Evolutionary conservation across 1,140 invertebrate genomes (phyloP).

Genomic region (fruit fly (Drosophila melanogaster)): Release_6_plus_ISO1_MT NT_033779.5:18940001-18940500

Average conservation of each 20-base stretch:
- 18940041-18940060: conserved; percentile 93
- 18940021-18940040: conserved; percentile 93
- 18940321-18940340: conserved; percentile 87
- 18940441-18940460: conserved; percentile 70
- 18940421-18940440: conserved; percentile 87
- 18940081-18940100: conserved; percentile 95
- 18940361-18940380: conserved; percentile 91
- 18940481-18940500: conserved; percentile 56
- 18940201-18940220: conserved; percentile 90
- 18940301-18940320: conserved; percentile 67
- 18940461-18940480: conserved; percentile 80
- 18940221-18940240: conserved; percentile 84
- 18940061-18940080: conserved; percentile 91
- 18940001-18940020: conserved; percentile 91
- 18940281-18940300: conserved; percentile 18
- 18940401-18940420: conserved; percentile 92
- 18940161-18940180: conserved; percentile 91
- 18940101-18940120: conserved; percentile 96
- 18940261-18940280: conserved; percentile 51
- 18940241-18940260: conserved; percentile 67
- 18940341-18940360: conserved; percentile 92
- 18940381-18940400: conserved; percentile 93
- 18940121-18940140: conserved; percentile 94
- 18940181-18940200: conserved; percentile 91
- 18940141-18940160: conserved; percentile 91